Percentiles rank a stretch among this genome's conserved stretches.
These are phyloP conservation scores for Plecturocebus donacophilus DNA, from an alignment of 2,113 vertebrate genomes.

Conservation along the genomic window DNA sequence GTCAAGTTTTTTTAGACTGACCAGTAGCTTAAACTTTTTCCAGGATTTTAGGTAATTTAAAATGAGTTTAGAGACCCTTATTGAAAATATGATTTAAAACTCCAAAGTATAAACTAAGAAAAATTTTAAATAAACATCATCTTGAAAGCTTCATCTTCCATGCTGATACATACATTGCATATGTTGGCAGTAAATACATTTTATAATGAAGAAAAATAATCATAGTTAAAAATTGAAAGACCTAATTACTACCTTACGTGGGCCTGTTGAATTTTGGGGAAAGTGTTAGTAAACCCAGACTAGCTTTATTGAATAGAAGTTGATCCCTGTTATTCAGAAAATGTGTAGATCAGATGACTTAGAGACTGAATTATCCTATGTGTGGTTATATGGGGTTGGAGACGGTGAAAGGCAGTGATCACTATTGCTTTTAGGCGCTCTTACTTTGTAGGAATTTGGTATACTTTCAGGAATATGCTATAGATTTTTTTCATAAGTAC, in stretches of 20 bases:
- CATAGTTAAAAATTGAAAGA: conserved; percentile 63
- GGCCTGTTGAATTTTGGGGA: conserved; percentile 48
- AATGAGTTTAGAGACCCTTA: conserved; percentile 63
- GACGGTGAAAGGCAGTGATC: not conserved
- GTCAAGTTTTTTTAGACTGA: conserved; percentile 54
- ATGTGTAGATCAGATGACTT: not conserved
- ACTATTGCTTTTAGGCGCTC: not conserved
- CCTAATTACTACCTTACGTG: conserved; percentile 39
- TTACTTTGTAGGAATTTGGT: not conserved
- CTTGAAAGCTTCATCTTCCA: conserved; percentile 56
- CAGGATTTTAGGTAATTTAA: conserved; percentile 59
- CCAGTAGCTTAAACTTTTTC: conserved; percentile 51
- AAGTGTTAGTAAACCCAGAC: not conserved
- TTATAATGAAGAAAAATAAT: conserved; percentile 65
- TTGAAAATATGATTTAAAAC: conserved; percentile 67
- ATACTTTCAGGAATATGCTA: not conserved
- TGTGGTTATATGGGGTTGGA: not conserved
- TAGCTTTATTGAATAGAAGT: not conserved
- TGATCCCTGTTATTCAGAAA: conserved; percentile 17
- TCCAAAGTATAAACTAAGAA: conserved; percentile 60
- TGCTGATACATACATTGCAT: conserved; percentile 46
- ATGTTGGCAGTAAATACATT: conserved; percentile 57
- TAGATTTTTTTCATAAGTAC: not conserved
- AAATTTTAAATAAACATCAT: conserved; percentile 60
- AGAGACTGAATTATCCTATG: not conserved